phyloP scores from a whole-genome alignment of 2,888 invertebrate genomes.

The Agrochola lychnidis region DNA sequence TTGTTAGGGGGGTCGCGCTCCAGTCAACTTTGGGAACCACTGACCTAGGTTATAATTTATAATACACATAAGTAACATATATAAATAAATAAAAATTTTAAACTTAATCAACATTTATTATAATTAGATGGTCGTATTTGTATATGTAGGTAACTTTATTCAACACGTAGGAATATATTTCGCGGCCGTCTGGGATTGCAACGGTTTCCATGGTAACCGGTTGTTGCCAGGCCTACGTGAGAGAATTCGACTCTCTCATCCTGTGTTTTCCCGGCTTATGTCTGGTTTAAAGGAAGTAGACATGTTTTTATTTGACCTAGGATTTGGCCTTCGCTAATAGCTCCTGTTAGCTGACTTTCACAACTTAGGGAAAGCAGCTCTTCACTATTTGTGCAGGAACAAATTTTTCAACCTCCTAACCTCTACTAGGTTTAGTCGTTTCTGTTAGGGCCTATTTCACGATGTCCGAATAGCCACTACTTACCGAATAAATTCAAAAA shows the following conservation, averaged over 20 bases:
- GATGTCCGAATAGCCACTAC: no score
- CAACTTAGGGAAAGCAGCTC: background rate
- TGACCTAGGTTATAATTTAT: no score
- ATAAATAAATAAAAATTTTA: background rate
- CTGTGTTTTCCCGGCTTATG: constrained; percentile 43
- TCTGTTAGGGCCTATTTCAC: background rate
- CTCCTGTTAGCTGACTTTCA: background rate
- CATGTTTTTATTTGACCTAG: constrained; percentile 26
- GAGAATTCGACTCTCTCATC: constrained; percentile 51
- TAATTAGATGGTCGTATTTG: background rate
- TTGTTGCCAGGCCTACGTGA: constrained; percentile 46
- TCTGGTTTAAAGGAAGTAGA: constrained; percentile 28
- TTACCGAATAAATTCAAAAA: no score
- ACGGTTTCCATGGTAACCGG: constrained; percentile 60
- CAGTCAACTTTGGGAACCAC: no score
- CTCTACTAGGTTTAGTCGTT: background rate
- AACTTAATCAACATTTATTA: background rate
- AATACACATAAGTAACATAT: no score
- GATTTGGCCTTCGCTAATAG: constrained; percentile 13
- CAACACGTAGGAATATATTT: constrained; percentile 45
- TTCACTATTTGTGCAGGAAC: background rate
- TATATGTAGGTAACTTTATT: constrained; percentile 3
- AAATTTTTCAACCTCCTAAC: background rate
- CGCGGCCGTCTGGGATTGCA: constrained; percentile 49
- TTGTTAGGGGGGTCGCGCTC: no score